Base-by-base conservation (phyloP, 1,140 invertebrate species). In the Penaeus japonicus region DNA sequence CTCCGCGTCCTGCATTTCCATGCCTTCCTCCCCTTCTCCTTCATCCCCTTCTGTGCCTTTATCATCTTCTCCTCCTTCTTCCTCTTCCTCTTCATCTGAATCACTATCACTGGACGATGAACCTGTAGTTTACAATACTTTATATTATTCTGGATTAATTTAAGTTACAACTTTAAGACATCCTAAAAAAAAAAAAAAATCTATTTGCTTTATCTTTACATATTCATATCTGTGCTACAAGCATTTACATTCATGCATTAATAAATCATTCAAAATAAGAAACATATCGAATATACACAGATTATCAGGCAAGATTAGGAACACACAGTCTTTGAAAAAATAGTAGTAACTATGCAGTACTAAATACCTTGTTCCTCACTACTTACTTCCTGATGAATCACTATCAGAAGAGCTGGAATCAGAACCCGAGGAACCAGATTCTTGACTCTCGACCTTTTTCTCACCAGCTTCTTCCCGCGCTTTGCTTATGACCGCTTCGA, bases 401-500 rank as follows among this genome's bases (percentile, higher is more conserved):
- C 90, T 88, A 90, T 91, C 89, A 85, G 91, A 91, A 90, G 92
- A 91, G 89, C 91, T 80, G 91, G 92, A 89, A 93, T 92, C 22
- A 90, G 91, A 90, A 84, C 93, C 92, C 83, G 93, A 92, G 88
- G 93, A 92, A 91, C 93, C 93, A 59, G 93, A 92, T 20, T 93
- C 92, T 35, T 89, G 30, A 85, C 93, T 91, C 15, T 93, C 92
- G 20, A 79, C 77, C 39, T 79, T 85, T 32, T 80, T 53, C 7
- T 84, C 87, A 4, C 35, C 82, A 30, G 89, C 79, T 35, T 83
- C 85, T 83, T 92, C 92, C 85, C 92, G 91, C 17, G 92, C 92
- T 39, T 93, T 93, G 90, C 93, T 94, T 4, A 94, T 92, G 22
- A 95, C 94, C 73, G 94, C 94, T 85, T 94, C 94, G 89, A 95